These are phyloP conservation scores for Pseudopodoces humilis DNA, from an alignment of 2,113 vertebrate species.

Conservation along the genomic window DNA sequence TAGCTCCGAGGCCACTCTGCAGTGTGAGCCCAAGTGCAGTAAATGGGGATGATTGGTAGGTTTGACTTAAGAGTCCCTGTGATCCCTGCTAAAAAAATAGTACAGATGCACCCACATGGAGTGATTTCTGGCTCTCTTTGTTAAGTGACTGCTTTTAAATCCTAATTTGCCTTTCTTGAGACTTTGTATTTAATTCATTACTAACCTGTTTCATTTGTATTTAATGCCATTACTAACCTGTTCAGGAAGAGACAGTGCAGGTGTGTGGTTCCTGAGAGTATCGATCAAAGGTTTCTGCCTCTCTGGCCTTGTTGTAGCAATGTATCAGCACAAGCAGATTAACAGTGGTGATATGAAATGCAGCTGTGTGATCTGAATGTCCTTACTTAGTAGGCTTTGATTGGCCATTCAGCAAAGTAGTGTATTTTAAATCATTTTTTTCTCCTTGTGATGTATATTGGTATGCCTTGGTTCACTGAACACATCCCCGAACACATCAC, in stretches of 20 bases:
- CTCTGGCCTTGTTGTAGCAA: not conserved
- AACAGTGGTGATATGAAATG: not conserved
- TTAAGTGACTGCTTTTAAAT: not conserved
- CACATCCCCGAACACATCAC: not conserved
- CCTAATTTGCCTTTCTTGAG: not conserved
- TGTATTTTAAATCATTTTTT: not conserved
- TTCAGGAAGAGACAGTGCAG: not conserved
- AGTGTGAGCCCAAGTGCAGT: not conserved
- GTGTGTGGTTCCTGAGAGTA: not conserved
- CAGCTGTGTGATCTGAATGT: not conserved
- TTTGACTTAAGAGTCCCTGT: not conserved
- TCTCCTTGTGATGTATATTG: not conserved
- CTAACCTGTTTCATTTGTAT: not conserved
- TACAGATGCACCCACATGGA: not conserved
- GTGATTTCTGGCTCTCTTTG: not conserved
- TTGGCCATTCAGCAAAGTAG: not conserved
- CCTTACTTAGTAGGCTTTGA: not conserved
- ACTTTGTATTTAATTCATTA: not conserved
- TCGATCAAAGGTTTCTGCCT: not conserved
- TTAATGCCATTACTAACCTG: not conserved
- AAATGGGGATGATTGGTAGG: not conserved
- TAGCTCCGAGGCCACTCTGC: not conserved
- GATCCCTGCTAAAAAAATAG: not conserved
- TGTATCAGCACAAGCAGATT: not conserved
- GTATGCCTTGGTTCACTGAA: slow-evolving; percentile 16